Conservation (phyloP, 2,113 vertebrate species). For the Apodemus sylvaticus region DNA sequence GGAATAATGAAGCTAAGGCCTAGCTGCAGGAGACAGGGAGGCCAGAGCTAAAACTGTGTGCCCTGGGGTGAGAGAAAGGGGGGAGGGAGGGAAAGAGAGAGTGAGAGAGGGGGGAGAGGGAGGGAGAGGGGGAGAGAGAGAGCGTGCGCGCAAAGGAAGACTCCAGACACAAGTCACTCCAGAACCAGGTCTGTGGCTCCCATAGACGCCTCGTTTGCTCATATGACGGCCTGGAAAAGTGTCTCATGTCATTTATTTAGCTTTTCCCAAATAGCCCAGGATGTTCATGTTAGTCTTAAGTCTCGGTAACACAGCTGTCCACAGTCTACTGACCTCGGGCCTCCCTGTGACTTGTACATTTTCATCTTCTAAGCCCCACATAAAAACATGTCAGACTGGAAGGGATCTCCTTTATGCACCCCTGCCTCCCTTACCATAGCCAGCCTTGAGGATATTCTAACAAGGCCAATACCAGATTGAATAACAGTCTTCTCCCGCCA, state of each 20-base stretch:
- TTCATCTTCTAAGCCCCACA: slow-evolving; percentile 19
- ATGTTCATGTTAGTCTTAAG: slow-evolving; percentile 31
- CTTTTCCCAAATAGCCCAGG: neutral
- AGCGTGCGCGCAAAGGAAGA: neutral
- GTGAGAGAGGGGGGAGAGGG: no score
- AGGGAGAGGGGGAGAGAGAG: neutral
- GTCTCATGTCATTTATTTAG: neutral
- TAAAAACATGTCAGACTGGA: neutral
- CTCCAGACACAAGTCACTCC: neutral
- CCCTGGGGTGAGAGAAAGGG: no score
- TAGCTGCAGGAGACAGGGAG: neutral
- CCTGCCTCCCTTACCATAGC: neutral
- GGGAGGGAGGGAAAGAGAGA: neutral
- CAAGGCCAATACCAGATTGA: neutral
- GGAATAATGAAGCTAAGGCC: neutral
- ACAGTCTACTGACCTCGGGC: neutral
- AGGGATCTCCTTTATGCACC: neutral
- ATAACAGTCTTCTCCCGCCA: slow-evolving; percentile 21
- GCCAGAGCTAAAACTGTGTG: slow-evolving; percentile 1
- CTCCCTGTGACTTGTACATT: neutral
- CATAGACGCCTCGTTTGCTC: neutral
- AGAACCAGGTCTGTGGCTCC: neutral
- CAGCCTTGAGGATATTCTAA: neutral
- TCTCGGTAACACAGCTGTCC: neutral
- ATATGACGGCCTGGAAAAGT: neutral